Conservation (phyloP, 2,113 vertebrate genomes). For the Osmerus mordax region DNA sequence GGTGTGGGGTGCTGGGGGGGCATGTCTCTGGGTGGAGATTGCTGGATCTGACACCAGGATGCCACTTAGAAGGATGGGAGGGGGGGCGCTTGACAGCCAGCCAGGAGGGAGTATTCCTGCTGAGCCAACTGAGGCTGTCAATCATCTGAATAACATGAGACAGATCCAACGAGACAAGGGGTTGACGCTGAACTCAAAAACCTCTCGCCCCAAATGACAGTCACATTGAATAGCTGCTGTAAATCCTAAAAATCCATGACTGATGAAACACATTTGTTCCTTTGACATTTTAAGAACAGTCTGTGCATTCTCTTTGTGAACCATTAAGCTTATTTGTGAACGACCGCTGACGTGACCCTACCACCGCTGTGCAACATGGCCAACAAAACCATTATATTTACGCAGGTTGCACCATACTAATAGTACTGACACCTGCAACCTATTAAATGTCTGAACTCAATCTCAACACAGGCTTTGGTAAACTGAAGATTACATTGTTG, state of each 20-base stretch:
- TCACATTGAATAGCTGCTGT: conserved; percentile 9
- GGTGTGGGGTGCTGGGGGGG: conserved; percentile 3
- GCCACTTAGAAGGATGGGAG: conserved; percentile 14
- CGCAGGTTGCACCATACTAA: conserved; percentile 11
- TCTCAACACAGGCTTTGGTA: conserved; percentile 48
- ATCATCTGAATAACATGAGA: conserved; percentile 28
- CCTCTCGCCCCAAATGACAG: not conserved
- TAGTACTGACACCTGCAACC: conserved; percentile 28
- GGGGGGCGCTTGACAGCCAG: not conserved
- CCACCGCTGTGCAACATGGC: conserved; percentile 41
- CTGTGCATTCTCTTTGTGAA: conserved; percentile 38
- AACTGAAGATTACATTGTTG: conserved; percentile 33
- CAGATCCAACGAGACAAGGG: not conserved
- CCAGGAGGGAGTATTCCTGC: conserved; percentile 17
- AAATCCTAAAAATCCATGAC: conserved; percentile 11
- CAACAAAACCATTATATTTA: conserved; percentile 14
- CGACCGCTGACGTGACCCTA: conserved; percentile 17
- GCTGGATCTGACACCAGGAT: conserved; percentile 22
- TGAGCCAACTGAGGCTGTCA: conserved; percentile 23
- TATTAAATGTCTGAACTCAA: conserved; percentile 23
- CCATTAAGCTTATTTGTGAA: conserved; percentile 36
- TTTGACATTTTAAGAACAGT: conserved; percentile 19
- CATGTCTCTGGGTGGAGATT: conserved; percentile 11
- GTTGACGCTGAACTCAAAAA: not conserved
- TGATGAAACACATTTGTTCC: conserved; percentile 14